phyloP scores from a whole-genome alignment of 2,888 invertebrate species.

The Spisula solida region DNA sequence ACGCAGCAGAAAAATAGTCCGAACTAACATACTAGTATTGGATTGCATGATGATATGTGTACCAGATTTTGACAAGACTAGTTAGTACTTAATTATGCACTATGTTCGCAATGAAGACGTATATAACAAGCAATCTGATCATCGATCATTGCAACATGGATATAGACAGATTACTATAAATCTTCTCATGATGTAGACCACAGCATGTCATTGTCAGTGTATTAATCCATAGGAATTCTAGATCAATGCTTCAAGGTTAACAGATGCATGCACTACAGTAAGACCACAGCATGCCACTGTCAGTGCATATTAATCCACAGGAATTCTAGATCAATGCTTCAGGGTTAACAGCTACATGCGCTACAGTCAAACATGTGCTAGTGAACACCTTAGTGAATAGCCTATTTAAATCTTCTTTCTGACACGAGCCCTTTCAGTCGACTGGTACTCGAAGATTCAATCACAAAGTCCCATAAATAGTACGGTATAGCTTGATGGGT shows the following conservation, averaged over 20 bases:
- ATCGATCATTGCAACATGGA: background rate
- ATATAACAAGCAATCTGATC: background rate
- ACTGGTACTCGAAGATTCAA: too few species aligned
- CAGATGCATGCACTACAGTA: background rate
- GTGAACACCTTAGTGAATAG: too few species aligned
- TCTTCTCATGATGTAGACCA: conserved; percentile 5
- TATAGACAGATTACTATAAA: background rate
- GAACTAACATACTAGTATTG: too few species aligned
- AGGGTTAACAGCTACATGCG: background rate
- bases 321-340: conserved; percentile 14
- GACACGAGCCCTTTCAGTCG: too few species aligned
- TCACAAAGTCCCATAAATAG: too few species aligned
- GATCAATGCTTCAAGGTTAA: background rate
- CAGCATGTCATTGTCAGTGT: background rate
- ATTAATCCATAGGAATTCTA: conserved; percentile 12
- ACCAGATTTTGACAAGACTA: background rate
- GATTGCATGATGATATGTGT: too few species aligned
- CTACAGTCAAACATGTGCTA: background rate
- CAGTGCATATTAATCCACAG: conserved; percentile 3
- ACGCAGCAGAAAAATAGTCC: too few species aligned
- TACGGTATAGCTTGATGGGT: too few species aligned
- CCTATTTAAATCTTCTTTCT: too few species aligned
- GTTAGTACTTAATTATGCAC: background rate
- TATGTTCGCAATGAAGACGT: background rate
- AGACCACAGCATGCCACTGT: background rate